Conservation (phyloP, 2,113 vertebrate genomes). For the Grus americana region DNA sequence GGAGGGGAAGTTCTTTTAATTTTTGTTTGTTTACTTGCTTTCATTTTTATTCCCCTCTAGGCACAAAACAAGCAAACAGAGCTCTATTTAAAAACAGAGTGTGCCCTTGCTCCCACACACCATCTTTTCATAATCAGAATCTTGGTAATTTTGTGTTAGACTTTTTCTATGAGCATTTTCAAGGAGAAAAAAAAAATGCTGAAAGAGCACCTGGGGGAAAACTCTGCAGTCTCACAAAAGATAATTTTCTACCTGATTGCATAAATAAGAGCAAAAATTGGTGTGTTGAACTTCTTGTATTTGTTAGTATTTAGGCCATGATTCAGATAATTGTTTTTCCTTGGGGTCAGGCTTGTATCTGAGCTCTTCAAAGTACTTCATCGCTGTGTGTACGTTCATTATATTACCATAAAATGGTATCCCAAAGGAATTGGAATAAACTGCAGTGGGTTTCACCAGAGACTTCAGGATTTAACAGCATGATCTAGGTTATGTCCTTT, state of each 20-base stretch:
- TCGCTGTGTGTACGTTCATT: neutral
- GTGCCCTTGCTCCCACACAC: neutral
- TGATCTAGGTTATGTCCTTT: neutral
- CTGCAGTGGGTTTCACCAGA: neutral
- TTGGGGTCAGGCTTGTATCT: neutral
- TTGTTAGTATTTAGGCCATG: slow-evolving; percentile 22
- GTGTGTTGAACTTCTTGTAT: neutral
- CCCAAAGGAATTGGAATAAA: neutral
- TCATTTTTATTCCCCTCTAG: slow-evolving; percentile 25
- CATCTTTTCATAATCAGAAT: neutral
- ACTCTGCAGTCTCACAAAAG: neutral
- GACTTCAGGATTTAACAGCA: neutral
- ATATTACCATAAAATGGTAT: neutral
- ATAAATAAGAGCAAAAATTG: slow-evolving; percentile 43
- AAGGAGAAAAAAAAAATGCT: neutral
- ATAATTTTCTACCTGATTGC: slow-evolving; percentile 44
- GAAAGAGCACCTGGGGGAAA: slow-evolving; percentile 13
- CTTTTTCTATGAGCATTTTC: neutral
- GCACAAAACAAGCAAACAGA: slow-evolving; percentile 5
- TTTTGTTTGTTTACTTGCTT: slow-evolving; percentile 29
- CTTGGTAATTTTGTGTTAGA: neutral
- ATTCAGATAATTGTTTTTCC: slow-evolving; percentile 35
- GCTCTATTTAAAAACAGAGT: neutral
- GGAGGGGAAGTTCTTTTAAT: neutral
- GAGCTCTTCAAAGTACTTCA: slow-evolving; percentile 14